phyloP scores from a whole-genome alignment of 2,113 vertebrate species.

The Callospermophilus lateralis region DNA sequence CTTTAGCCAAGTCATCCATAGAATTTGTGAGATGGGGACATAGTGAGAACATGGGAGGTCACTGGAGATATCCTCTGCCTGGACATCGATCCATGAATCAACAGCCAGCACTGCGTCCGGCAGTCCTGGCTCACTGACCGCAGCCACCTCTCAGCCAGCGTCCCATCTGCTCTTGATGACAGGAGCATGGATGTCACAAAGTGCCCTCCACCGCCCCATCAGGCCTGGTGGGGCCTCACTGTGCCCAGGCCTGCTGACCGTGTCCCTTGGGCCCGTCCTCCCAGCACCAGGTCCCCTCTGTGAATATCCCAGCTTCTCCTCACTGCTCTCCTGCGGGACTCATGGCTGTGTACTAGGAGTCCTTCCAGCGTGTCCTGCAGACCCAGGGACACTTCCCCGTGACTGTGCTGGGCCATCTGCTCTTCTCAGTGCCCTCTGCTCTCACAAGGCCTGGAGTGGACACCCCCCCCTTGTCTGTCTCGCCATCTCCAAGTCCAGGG shows the following conservation, averaged over 20 bases:
- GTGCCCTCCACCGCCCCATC: accelerated
- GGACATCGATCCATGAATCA: background rate
- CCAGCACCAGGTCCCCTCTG: too few relatives aligned
- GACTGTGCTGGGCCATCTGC: background rate
- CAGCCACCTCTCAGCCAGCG: accelerated
- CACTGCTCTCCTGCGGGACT: accelerated
- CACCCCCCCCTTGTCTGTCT: accelerated
- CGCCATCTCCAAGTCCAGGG: accelerated
- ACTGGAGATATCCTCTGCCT: background rate
- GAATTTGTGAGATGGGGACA: accelerated
- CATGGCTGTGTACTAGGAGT: accelerated
- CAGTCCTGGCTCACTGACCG: background rate
- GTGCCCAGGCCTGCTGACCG: accelerated
- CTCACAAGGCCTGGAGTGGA: too few relatives aligned
- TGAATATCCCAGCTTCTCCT: accelerated
- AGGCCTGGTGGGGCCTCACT: accelerated
- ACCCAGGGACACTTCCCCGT: accelerated
- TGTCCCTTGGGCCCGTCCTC: accelerated
- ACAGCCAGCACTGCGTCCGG: accelerated
- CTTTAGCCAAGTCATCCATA: background rate
- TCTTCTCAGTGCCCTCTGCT: accelerated
- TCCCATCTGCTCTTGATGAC: accelerated
- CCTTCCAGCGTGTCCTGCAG: accelerated
- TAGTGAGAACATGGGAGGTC: accelerated
- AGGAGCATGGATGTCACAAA: accelerated